Evolutionary conservation across 2,888 invertebrate species (phyloP).

Genomic region (Phymatocera aterrima): DNA sequence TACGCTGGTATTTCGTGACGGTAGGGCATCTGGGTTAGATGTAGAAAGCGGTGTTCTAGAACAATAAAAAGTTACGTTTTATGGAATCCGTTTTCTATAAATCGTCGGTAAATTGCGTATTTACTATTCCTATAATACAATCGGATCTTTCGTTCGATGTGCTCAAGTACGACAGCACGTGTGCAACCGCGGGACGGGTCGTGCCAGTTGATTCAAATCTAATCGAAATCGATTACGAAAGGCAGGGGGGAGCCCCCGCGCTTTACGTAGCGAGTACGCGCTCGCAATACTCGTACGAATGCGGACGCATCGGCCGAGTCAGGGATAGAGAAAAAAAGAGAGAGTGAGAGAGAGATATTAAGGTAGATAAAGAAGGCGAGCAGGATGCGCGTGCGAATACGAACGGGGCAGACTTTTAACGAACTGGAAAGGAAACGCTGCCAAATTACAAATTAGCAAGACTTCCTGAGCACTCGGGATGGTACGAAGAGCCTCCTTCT

Average conservation of each 20-base stretch:
- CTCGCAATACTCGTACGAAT: constrained; percentile 9
- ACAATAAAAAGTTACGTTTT: constrained; percentile 44
- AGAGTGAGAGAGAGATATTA: not conserved
- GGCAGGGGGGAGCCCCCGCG: not conserved
- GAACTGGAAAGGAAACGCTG: constrained; percentile 45
- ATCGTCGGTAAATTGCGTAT: constrained; percentile 45
- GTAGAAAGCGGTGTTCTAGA: constrained; percentile 35
- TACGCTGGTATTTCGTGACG: constrained; percentile 24
- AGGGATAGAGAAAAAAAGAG: not conserved
- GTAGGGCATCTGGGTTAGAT: constrained; percentile 24
- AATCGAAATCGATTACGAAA: constrained; percentile 45
- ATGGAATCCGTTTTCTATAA: constrained; percentile 45
- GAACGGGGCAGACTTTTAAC: constrained; percentile 40
- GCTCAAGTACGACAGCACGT: constrained; percentile 38
- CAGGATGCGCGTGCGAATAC: constrained; percentile 43
- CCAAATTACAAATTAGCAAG: constrained; percentile 46
- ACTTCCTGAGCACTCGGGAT: constrained; percentile 34
- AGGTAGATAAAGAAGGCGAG: constrained; percentile 30
- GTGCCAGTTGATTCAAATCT: constrained; percentile 45
- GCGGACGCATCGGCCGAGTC: not conserved
- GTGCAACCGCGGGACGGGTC: constrained; percentile 40
- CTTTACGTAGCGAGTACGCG: constrained; percentile 6
- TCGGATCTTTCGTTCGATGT: constrained; percentile 34
- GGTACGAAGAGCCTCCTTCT: not conserved
- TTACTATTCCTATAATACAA: constrained; percentile 41